Conservation (phyloP, 2,888 invertebrate species). For the Parnassius glacialis region DNA sequence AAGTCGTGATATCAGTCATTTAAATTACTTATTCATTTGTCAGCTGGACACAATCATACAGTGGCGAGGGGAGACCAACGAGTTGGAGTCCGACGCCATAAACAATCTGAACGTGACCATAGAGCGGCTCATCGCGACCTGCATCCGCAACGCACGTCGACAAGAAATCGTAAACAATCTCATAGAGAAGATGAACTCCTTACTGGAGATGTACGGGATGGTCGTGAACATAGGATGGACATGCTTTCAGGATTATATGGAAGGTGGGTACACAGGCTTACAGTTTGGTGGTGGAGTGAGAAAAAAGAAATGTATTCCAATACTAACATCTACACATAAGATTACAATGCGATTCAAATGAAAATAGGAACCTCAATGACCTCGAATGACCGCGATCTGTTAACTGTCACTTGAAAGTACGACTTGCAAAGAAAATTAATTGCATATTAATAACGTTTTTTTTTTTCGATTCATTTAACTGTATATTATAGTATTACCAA, state of each 20-base stretch:
- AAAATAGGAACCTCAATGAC: too few species aligned
- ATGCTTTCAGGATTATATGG: constrained; percentile 38
- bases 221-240: constrained; percentile 40
- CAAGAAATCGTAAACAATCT: constrained; percentile 34
- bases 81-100: constrained; percentile 5
- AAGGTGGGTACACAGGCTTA: constrained; percentile 35
- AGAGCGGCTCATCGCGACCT: constrained; percentile 41
- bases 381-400: too few species aligned
- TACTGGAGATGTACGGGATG: constrained; percentile 40
- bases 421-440: too few species aligned
- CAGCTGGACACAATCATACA: constrained; percentile 42
- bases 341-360: too few species aligned
- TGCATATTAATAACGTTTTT: too few species aligned
- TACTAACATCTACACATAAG: too few species aligned
- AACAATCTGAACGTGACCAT: constrained; percentile 34
- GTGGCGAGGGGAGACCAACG: constrained; percentile 36
- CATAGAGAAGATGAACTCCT: constrained; percentile 36
- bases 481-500: too few species aligned
- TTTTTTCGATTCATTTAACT: too few species aligned
- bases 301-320: too few species aligned
- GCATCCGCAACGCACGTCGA: constrained; percentile 34
- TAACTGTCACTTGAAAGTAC: too few species aligned
- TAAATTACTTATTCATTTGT: not conserved
- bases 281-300: too few species aligned
- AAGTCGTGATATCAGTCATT: too few species aligned